Base-by-base conservation (phyloP, 2,113 vertebrate species). In the Callithrix jacchus region DNA sequence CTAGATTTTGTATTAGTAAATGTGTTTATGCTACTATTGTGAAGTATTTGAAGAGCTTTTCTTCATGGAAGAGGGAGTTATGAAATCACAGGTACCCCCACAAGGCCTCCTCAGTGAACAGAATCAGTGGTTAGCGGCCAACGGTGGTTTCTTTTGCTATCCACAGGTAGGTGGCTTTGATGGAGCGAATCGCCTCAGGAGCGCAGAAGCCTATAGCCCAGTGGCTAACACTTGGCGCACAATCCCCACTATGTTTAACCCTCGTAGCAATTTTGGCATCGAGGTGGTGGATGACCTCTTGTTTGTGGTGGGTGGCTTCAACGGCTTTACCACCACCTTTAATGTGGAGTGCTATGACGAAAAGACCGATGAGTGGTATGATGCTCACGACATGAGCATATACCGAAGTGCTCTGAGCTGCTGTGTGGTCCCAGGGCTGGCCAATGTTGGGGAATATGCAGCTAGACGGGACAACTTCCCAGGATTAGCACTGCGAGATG, bases 241-340 rank as follows among this genome's bases (percentile, higher is more conserved):
- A 0, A 90, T 99, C 89, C 94, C 98, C 83, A 80, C 96, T 42
- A 99, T 99, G 99, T 98, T 99, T 87, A 99, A 97, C 0, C 99
- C 99, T 8, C 98, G 99, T 56, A 99, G 99, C 97, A 99, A 99
- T 98, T 99, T 99, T 27, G 99, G 99, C 93, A 99, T 99, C 0
- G 99, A 98, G 58, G 99, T 99, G 95, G 97, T 99, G 80, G 99
- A 99, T 0, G 98, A 99, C 37, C 94, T 98, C 18, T 6, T 99
- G 71, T 99, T 98, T 2, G 99, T 98, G 89, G 98, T 98, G 2
- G 99, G 99, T 0, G 99, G 99, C 52, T 99, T 98, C n/a, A 98
- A 99, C 0, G 99, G 99, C 27, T 98, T 98, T 52, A 97, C 98
- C 0, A 99, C 98, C 7, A 99, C 98, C 1, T 98, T 97, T 91